These are phyloP conservation scores for Molanna angustata DNA, from an alignment of 2,888 invertebrate genomes.

Conservation along the genomic window DNA sequence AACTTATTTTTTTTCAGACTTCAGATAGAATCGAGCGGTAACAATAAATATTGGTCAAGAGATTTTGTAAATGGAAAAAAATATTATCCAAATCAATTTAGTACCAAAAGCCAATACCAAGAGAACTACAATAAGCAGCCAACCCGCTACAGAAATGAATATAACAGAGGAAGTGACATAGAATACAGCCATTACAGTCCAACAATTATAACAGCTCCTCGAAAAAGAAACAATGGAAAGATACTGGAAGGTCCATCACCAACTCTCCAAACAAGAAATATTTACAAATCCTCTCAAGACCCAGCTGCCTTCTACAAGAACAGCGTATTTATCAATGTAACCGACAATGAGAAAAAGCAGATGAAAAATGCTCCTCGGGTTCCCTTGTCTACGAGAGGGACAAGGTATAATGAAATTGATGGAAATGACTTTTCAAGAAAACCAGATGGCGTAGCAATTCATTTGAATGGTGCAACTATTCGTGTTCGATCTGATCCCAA, in stretches of 20 bases:
- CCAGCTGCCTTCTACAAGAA: slow-evolving; percentile 19
- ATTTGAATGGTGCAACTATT: slow-evolving; percentile 8
- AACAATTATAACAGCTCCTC: slow-evolving; percentile 3
- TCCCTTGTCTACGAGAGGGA: background rate
- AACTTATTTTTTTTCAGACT: no score
- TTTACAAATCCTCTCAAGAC: slow-evolving; percentile 16
- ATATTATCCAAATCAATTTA: no score
- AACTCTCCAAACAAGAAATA: background rate
- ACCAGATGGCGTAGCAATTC: slow-evolving; percentile 6
- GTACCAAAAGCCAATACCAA: no score
- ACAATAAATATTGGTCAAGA: no score
- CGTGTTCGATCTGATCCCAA: slow-evolving; percentile 2
- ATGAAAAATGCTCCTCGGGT: background rate
- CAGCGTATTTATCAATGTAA: slow-evolving; percentile 18
- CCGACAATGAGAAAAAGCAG: slow-evolving; percentile 17
- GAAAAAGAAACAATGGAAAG: background rate
- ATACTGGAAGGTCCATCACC: background rate
- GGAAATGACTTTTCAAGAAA: background rate
- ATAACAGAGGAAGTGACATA: no score
- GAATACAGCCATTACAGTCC: slow-evolving; percentile 11
- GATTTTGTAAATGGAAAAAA: no score
- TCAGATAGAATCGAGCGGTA: no score
- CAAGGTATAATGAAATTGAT: background rate
- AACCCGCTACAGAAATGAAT: no score
- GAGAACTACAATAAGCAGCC: no score